Evolutionary conservation across 2,888 invertebrate species (phyloP).

Genomic region (Gnatocerus cornutus): DNA sequence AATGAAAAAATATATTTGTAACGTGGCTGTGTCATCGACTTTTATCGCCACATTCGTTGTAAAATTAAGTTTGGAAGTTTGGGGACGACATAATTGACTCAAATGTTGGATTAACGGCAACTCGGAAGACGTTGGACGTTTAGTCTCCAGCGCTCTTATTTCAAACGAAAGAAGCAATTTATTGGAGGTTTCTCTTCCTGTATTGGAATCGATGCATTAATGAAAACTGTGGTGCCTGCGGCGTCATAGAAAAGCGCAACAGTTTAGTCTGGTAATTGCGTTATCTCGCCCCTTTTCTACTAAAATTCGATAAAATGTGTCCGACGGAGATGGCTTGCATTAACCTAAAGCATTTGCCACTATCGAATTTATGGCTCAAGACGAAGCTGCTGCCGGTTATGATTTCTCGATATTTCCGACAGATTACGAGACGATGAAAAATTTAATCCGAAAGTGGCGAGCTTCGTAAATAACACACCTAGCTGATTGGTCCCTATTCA

Average conservation of each 20-base stretch:
- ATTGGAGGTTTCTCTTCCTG: constrained; percentile 11
- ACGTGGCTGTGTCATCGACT: neutral
- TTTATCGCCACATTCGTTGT: no score
- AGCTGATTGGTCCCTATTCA: no score
- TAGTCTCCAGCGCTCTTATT: neutral
- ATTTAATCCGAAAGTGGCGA: neutral
- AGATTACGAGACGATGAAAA: neutral
- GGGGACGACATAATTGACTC: no score
- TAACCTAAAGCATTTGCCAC: constrained; percentile 2
- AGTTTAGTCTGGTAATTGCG: constrained; percentile 44
- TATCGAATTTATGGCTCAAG: neutral
- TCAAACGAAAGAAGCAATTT: constrained; percentile 8
- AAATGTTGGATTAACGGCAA: no score
- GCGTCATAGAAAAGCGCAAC: constrained; percentile 39
- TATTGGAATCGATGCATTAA: constrained; percentile 47
- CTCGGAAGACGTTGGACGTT: neutral
- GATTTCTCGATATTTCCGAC: constrained; percentile 3
- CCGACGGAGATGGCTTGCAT: constrained; percentile 30
- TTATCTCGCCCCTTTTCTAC: constrained; percentile 41
- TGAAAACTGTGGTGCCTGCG: constrained; percentile 36
- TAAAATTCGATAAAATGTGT: constrained; percentile 11
- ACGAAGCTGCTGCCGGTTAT: constrained; percentile 1
- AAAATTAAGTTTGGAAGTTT: no score
- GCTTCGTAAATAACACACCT: neutral
- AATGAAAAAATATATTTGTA: constrained; percentile 12